Evolutionary conservation across 2,888 invertebrate species (phyloP).

Genomic region (Habrosyne pyritoides): DNA sequence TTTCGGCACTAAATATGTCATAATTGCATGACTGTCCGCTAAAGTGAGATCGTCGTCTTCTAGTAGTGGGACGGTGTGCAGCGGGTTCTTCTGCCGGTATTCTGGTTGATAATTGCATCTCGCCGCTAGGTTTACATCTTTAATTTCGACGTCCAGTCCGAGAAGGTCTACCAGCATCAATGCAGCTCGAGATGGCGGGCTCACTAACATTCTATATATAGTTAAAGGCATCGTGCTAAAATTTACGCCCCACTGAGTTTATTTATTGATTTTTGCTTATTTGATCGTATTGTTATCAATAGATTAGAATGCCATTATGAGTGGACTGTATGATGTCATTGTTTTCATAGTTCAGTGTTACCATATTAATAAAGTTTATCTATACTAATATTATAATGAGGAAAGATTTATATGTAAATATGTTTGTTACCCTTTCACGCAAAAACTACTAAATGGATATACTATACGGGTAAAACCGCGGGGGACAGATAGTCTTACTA

Average conservation of each 20-base stretch:
- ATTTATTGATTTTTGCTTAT: not conserved
- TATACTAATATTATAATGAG: too few species aligned
- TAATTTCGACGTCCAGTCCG: slow-evolving; percentile 35
- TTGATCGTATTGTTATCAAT: not conserved
- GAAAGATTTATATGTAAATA: too few species aligned
- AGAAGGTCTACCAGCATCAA: slow-evolving; percentile 45
- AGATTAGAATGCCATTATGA: not conserved
- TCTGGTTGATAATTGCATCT: slow-evolving; percentile 44
- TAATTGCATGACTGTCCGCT: slow-evolving; percentile 54
- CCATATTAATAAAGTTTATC: too few species aligned
- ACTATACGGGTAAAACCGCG: too few species aligned
- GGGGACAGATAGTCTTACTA: too few species aligned
- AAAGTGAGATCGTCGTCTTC: slow-evolving; percentile 49
- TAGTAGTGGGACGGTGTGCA: slow-evolving; percentile 53
- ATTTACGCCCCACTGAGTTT: not conserved
- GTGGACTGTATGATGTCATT: too few species aligned
- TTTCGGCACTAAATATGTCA: slow-evolving; percentile 47
- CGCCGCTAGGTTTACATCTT: slow-evolving; percentile 40
- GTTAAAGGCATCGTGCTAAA: slow-evolving; percentile 28
- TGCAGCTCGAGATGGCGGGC: slow-evolving; percentile 48
- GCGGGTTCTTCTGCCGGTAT: slow-evolving; percentile 49
- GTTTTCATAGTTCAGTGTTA: too few species aligned
- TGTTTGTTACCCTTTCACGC: too few species aligned
- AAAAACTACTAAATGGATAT: too few species aligned
- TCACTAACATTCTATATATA: slow-evolving; percentile 41